Base-by-base conservation (phyloP, 2,797 vertebrate genomes). In the Cynodonichthys magdalenae region DNA sequence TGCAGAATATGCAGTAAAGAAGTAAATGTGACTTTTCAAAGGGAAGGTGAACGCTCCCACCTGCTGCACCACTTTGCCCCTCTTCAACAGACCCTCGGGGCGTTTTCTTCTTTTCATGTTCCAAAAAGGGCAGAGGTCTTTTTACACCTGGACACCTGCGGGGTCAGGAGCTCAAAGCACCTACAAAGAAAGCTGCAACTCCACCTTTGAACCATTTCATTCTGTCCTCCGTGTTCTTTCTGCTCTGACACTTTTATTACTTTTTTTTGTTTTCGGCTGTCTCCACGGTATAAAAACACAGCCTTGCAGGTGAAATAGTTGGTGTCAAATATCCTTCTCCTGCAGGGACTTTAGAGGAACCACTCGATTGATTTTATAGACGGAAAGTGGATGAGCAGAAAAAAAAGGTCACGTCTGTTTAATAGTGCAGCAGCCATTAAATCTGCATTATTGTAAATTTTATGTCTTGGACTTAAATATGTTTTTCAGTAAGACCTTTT, bases 111-210 rank as follows among this genome's bases (percentile, higher is more conserved):
- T 42, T 87, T 85, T 87, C 46, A 80, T 79, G 71, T 83, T 57
- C 79, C 63, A 81, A 84, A 77, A 50, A 87, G 71, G 68, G 58
- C 53, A 55, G 11, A 56, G 59, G 59, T 55, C 53, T 66, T 75
- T 58, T 77, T 82, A 74, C 50, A 73, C 36, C 46, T 31, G 51
- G 67, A 80, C 72, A 77, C 83, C 89, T 84, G 86, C 59, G 29
- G 47, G 74, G 76, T 87, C 75, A 84, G 86, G 83, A 83, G 84
- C 81, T 62, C 14, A 53, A 75, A 77, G 85, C 82, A 59, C 69
- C 82, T 76, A 79, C 75, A 84, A 80, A 85, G 74, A 78, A 74
- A 71, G 50, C 41, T 54, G 15, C 49, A 0, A 15, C 11, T 1
- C 41, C 36, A 74, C 71, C 71, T 79, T 83, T 88, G 76, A 89